Evolutionary conservation across 2,797 vertebrate species (phyloP), one percentile per base, ranked within the genome.

Genomic region (Morus bassanus): DNA sequence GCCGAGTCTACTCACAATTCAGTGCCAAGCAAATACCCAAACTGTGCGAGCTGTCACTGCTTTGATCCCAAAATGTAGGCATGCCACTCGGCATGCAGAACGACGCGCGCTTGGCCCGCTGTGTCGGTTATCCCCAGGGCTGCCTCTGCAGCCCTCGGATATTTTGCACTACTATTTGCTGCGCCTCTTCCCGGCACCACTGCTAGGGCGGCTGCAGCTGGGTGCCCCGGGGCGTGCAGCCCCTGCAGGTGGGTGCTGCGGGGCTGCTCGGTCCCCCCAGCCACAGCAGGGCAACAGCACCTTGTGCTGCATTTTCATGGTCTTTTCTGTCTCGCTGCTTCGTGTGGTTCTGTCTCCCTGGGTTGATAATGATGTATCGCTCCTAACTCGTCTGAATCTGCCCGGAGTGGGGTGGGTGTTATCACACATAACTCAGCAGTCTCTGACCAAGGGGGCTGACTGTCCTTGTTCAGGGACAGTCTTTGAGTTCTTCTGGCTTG

Each of bases 101-200:
- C 2, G 5, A 10, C 7, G 2, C 2, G 2, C 22, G 39, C 53
- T 25, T 2, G 46, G 41, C 61, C 31, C 1, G 4, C 16, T 1
- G 1, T 5, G 4, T 4, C 24, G 4, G 24, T 6, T 13, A 4
- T 33, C 56, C 56, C 90, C 31, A 1, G 51, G 12, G 56, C 60
- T 6, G 31, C 25, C 33, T 5, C 24, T 1, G 1, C 53, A 37
- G 61, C 86, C 64, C 67, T 27, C 0, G 2, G 7, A 0, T 4
- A 0, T 11, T 51, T 22, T 27, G 27, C 2, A 0, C 1, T 3
- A 4, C 48, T 3, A 0, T 18, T 41, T 1, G 0, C 48, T 24
- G 90, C 5, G 1, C 27, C 31, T 35, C 41, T 53, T 31, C 39
- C 51, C 8, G 2, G 28, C 2, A 0, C 22, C 8, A 13, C 50